Evolutionary conservation across 2,888 invertebrate genomes (phyloP), one percentile per base, ranked within the genome.

Genomic region (Idaea dimidiata): DNA sequence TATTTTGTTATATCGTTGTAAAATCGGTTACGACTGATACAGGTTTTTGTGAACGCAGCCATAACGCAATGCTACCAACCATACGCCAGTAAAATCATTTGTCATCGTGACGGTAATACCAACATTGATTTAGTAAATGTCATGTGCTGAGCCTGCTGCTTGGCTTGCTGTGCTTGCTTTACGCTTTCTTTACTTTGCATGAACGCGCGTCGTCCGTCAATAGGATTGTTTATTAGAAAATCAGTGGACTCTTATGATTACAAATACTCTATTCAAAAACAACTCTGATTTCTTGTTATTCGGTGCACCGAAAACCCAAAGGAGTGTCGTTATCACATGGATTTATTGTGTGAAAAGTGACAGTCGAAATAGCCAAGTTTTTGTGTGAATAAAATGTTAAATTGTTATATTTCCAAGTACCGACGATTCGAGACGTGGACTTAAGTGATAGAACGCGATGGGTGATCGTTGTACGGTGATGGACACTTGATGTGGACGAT

Each of bases 291-390:
- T 63, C 58, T 60, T 54, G 66, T 66, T 60, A 59, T 60, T 32
- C 58, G 69, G 71, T 76, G 71, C 73, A 72, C 71, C 72, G 70
- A 66, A n/a, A 72, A 76, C 77, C 62, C 68, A 68, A 74, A 75
- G 70, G 64, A 63, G 55, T 59, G 17, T 64, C 57, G 54, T 54
- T 62, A 56, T 55, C 75, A 75, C 76, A 56, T 17, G 77, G 74
- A 78, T 77, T 82, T 77, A 86, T 87, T 80, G 81, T 87, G 90
- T 88, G 89, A 89, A 88, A 43, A 89, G 91, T 91, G 91, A 87
- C 91, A 86, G 82, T 85, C 81, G 79, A 76, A 84, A 84, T 84
- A 81, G 80, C 79, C 18, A 54, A 74, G 82, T 86, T 86, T 82
- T 85, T 83, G 82, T 84, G 82, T 82, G 83, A 81, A 72, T 77